A percentile compares a stretch with the other conserved stretches of the same genome.
phyloP scores from a whole-genome alignment of 2,888 invertebrate genomes.

The Nipponacmea schrenckii region DNA sequence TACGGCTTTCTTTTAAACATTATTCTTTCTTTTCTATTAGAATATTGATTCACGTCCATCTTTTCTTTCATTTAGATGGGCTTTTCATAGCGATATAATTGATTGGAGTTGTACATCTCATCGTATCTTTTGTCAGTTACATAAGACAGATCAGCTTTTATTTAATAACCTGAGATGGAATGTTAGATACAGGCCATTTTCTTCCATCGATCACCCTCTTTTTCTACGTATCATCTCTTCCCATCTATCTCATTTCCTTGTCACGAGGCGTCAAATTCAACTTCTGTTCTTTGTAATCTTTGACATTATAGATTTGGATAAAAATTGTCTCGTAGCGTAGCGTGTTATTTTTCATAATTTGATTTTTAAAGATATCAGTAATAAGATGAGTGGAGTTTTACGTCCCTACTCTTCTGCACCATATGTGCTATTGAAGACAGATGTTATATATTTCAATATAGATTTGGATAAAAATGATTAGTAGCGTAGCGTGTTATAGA shows the following conservation, averaged over 20 bases:
- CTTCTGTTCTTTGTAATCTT: not conserved
- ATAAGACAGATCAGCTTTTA: constrained; percentile 9
- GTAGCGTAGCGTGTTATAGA: too few relatives aligned
- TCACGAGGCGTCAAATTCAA: not conserved
- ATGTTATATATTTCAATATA: too few relatives aligned
- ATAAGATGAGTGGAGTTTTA: too few relatives aligned
- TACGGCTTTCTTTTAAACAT: too few relatives aligned
- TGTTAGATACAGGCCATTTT: not conserved
- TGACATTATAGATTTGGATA: not conserved
- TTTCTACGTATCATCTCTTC: not conserved
- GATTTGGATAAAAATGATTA: too few relatives aligned
- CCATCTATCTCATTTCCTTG: not conserved
- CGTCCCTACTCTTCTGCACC: too few relatives aligned
- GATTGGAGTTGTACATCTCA: constrained; percentile 5
- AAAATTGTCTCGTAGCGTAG: too few relatives aligned
- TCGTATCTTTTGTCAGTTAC: constrained; percentile 3
- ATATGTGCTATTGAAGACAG: too few relatives aligned
- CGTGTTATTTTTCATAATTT: too few relatives aligned
- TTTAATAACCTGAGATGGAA: not conserved
- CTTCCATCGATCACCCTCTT: not conserved
- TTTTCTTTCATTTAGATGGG: not conserved
- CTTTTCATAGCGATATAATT: not conserved
- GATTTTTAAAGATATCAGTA: too few relatives aligned
- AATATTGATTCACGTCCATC: not conserved
- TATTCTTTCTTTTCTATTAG: not conserved